These are phyloP conservation scores for Pterocles orientalis DNA, from an alignment of 2,113 vertebrate genomes.

Conservation along the genomic window DNA sequence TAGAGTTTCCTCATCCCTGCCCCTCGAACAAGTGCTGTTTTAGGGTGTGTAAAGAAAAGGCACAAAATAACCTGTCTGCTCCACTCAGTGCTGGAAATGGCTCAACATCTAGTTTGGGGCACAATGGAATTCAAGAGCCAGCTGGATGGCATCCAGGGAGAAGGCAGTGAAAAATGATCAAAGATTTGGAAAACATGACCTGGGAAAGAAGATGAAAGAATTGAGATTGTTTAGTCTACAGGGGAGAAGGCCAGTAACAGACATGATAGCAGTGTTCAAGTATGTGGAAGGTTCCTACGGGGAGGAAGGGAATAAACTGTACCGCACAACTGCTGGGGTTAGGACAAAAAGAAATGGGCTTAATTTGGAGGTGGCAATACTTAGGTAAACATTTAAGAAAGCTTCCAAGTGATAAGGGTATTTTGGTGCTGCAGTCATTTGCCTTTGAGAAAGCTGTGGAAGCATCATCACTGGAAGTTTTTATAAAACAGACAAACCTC, in stretches of 20 bases:
- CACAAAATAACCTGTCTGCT: rapidly evolving
- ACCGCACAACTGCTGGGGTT: background rate
- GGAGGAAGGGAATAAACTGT: background rate
- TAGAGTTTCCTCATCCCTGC: background rate
- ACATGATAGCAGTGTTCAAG: constrained; percentile 29
- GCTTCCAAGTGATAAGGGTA: background rate
- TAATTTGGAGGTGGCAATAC: background rate
- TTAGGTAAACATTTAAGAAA: background rate
- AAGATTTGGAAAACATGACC: constrained; percentile 36
- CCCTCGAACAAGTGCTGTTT: background rate
- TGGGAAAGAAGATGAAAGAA: constrained; percentile 46
- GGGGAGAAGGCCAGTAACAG: constrained; percentile 20
- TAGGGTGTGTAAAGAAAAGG: background rate
- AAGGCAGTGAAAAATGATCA: constrained; percentile 24
- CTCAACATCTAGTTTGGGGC: background rate
- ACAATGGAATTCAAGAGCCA: background rate
- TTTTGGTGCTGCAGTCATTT: constrained; percentile 13
- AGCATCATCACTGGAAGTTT: background rate
- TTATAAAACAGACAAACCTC: constrained; percentile 13
- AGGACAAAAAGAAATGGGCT: background rate
- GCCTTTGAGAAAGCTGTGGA: background rate
- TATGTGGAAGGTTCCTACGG: background rate
- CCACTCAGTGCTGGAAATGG: background rate
- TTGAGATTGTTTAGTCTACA: constrained; percentile 60
- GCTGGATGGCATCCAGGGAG: constrained; percentile 14